Base-by-base conservation (phyloP, 1,140 invertebrate species). In the Dendrolimus kikuchii region DNA sequence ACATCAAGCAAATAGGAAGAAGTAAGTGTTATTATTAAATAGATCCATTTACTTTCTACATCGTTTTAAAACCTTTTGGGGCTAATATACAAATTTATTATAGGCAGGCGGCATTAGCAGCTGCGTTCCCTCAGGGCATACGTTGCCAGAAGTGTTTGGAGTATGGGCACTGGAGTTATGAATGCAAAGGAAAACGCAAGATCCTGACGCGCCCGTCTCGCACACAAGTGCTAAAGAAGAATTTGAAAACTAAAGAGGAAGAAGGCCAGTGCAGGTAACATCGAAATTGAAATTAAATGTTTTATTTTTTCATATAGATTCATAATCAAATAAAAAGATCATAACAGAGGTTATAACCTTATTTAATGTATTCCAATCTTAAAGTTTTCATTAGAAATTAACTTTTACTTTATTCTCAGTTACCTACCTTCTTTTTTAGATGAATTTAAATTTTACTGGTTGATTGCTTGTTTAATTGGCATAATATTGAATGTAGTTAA, bases 71-170 rank as follows among this genome's bases (percentile, higher is more conserved):
- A 7, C 9, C 23, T 45, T 40, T 46, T 53, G 23, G 23, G 23
- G 23, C 23, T 23, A 23, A 38, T 50, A 2, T 36, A 23, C 3
- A 23, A 23, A 23, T 59, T 62, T 49, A 64, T 66, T 68, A 23
- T 60, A 90, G 89, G 57, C 80, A 89, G 60, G 88, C 87, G 36
- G 88, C 89, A 5, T 66, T 89, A 55, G 88, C 89, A 5, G 88
- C 88, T 6, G 89, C 91, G 5, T 91, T 90, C 77, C 91, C 92
- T 5, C 90, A 92, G 77, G 91, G 90, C 44, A 90, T 95, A 56
- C 89, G 93, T 45, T 98, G 96, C 76, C 96, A 98, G 74, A 98
- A 97, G 86, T 98, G 96, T 78, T 85, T 97, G 43, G 93, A 97
- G 79, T 92, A 92, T 68, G 96, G 95, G 0, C 96, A 98, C 74